Base-by-base conservation (phyloP, 2,797 vertebrate genomes). In the Eremophila alpestris region DNA sequence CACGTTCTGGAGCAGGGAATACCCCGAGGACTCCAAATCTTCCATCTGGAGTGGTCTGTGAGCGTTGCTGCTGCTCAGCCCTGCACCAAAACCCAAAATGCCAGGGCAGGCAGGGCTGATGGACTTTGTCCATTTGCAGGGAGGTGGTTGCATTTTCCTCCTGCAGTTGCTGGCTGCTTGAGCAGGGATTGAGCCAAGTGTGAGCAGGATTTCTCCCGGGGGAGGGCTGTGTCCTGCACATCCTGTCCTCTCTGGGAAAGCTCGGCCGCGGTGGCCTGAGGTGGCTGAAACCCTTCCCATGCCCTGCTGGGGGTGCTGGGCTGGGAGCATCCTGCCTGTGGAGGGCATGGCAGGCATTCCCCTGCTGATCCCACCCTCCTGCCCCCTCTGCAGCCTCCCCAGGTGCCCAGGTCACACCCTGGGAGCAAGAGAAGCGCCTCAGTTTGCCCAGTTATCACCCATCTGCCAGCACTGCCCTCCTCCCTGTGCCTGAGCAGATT, bases 21-120 rank as follows among this genome's bases (percentile, higher is more conserved):
- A 9, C 13, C 32, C 29, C 0, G 2, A n/a, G 22, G 8, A 8
- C 5, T 10, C 16, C 41, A 16, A 13, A 13, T 38, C 2, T 48
- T 1, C 1, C 40, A 52, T 11, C 34, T 8, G 27, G 38, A 5
- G 26, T 1, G 40, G 7, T n/a, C 24, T 55, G 74, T 10, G 78
- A 24, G 87, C 10, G 3, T 2, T 14, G 15, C 24, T 29, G 67
- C 63, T 71, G 83, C 62, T 34, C 43, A 54, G 58, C 58, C 41
- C 41, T 10, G 23, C 56, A 27, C n/a, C 36, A 26, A 60, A 62
- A 7, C 1, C 30, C 13, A 0, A 9, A 34, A 9, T 3, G 30
- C 20, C 67, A 11, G 34, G 29, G 89, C 58, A 32, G 48, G 58
- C 40, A 16, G 43, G 11, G 27, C n/a, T 34, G 7, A 0, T 16